Conservation (phyloP, 2,797 vertebrate species). For the Pseudomugil tenellus region DNA sequence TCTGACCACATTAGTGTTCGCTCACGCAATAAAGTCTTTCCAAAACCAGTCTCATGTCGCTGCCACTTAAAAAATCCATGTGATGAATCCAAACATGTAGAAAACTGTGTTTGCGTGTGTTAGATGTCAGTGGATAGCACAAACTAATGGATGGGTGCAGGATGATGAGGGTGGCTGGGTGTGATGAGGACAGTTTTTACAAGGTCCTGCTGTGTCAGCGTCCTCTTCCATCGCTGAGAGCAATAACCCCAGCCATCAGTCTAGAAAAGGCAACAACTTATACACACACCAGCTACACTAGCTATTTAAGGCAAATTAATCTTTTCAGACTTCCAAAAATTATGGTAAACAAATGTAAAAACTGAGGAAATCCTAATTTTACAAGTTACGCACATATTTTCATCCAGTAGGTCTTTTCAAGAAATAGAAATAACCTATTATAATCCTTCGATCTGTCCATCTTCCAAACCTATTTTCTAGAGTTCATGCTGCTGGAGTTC, state of each 20-base stretch:
- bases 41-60: slow-evolving; percentile 31
- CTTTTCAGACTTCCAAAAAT: neutral
- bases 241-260: slow-evolving; percentile 41
- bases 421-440: too few species aligned
- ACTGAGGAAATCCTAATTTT: neutral
- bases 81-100: neutral
- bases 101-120: neutral
- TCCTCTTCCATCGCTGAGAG: slow-evolving; percentile 44
- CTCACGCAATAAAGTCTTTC: slow-evolving; percentile 78
- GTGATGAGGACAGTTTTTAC: slow-evolving; percentile 63
- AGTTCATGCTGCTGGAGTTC: too few species aligned
- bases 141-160: slow-evolving; percentile 9
- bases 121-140: slow-evolving; percentile 29
- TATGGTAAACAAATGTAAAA: neutral
- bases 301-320: neutral
- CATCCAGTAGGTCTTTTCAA: too few species aligned
- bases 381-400: too few species aligned
- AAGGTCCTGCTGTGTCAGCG: slow-evolving; percentile 70
- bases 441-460: too few species aligned
- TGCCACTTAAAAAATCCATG: neutral
- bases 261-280: neutral
- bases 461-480: too few species aligned
- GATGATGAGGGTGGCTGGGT: slow-evolving; percentile 31
- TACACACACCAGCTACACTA: neutral
- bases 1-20: slow-evolving; percentile 69